Evolutionary conservation across 2,113 vertebrate species (phyloP), one percentile per base, ranked within the genome.

Genomic region (Paramormyrops kingsleyae): DNA sequence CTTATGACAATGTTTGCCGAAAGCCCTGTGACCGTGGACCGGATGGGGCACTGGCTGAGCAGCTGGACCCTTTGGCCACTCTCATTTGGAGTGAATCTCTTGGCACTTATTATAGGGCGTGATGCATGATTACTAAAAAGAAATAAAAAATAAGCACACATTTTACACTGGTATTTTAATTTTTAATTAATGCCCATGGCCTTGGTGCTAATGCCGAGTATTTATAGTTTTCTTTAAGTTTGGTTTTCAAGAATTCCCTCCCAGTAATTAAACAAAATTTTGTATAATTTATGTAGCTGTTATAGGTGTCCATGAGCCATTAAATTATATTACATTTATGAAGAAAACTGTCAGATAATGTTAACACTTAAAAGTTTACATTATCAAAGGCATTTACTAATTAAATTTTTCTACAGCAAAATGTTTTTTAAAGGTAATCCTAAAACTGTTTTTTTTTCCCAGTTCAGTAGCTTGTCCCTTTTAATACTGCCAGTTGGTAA

Each of bases 11-110:
- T 91, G 93, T 94, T 93, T 83, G 77, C 88, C 90, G 92, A 93
- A 94, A 94, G 93, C 93, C 94, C 92, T 52, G 90, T 93, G 92
- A 70, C 62, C 62, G 15, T 91, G 91, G 93, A 95, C 95, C 93
- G 92, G 94, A 91, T n/a, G 92, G 92, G 91, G 90, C 91, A 70
- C 62, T 70, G 27, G 62, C 10, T 27, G n/a, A 70, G 62, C 62
- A 4, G 9, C n/a, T 13, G 62, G 62, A 70, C 62, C 62, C n/a
- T 31, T 31, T 31, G 62, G 62, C 62, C 62, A 70, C 62, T 66
- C 9, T 27, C 1, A 3, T 70, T 70, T 31, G 31, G 62, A 12
- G 62, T 70, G 59, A n/a, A 62, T 62, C 6, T 62, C 56, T 59
- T 59, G 24, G 24, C 59, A 66, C 59, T 27, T n/a, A n/a, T 62